phyloP scores from a whole-genome alignment of 2,888 invertebrate species.

The Notocelia uddmanniana region DNA sequence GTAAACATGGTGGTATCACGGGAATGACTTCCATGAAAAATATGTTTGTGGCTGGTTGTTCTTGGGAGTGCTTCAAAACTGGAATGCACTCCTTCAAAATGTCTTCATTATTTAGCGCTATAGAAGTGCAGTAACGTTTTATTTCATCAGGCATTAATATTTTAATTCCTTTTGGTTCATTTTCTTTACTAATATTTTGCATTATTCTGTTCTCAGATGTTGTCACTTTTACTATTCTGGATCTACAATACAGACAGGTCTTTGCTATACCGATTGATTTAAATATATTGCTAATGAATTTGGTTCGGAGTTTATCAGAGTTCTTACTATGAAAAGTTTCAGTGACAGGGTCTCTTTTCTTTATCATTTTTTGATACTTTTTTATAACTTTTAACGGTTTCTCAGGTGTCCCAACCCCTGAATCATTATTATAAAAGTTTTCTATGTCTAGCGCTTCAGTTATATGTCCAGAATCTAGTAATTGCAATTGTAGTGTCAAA shows the following conservation, averaged over 20 bases:
- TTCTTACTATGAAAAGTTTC: constrained; percentile 79
- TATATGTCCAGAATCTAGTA: constrained; percentile 91
- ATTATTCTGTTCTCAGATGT: constrained; percentile 87
- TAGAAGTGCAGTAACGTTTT: constrained; percentile 88
- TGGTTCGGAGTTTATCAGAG: constrained; percentile 77
- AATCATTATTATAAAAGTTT: constrained; percentile 62
- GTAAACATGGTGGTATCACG: constrained; percentile 94
- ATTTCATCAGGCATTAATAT: constrained; percentile 88
- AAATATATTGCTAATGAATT: constrained; percentile 75
- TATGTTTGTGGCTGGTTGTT: constrained; percentile 89
- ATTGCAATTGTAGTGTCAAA: constrained; percentile 88
- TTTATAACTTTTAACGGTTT: constrained; percentile 76
- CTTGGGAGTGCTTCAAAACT: constrained; percentile 82
- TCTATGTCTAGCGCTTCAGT: constrained; percentile 90
- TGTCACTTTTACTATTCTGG: constrained; percentile 82
- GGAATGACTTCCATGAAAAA: constrained; percentile 95
- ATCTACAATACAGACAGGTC: constrained; percentile 85
- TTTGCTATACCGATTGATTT: constrained; percentile 76
- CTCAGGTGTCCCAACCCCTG: constrained; percentile 71
- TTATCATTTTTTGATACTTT: constrained; percentile 70
- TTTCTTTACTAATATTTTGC: constrained; percentile 68
- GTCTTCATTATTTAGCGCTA: constrained; percentile 90
- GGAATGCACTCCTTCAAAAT: constrained; percentile 90
- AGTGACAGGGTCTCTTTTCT: constrained; percentile 63
- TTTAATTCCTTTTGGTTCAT: constrained; percentile 70